Evolutionary conservation across 2,888 invertebrate species (phyloP), one percentile per base, ranked within the genome.

Genomic region (Pteria penguin): DNA sequence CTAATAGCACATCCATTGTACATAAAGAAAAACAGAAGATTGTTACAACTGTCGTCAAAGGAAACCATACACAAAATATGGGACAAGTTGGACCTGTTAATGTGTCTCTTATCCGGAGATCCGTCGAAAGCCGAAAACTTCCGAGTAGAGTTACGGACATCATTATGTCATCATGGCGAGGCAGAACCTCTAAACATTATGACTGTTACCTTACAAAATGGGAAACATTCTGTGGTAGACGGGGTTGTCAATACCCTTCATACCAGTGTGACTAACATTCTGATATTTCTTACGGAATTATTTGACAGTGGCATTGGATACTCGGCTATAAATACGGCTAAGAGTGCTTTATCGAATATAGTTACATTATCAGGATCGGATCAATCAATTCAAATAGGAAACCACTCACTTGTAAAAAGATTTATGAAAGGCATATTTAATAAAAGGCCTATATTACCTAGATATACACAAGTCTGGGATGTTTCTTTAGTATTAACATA

Each of bases 361-460:
- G 58, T 58, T 1, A 26, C 27, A 29, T 26, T 58, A 2, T 27
- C 18, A n/a, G 58, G 29, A 29, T n/a, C n/a, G n/a, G 18, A 58
- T 18, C 8, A 58, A 22, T 29, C 26, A 8, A 18, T 58, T 5
- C 29, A 29, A 26, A 58, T 29, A 71, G 14, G 79, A 79, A 22
- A 80, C 70, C 8, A 75, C 75, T 66, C 70, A 8, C 26, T 74
- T 36, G 36, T 82, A 14, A 71, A 65, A 33, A 67, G 76, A 33
- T 82, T 82, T 31, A 65, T 82, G 78, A 80, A 76, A 71, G 82
- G 82, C 4, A 54, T 80, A 14, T 79, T 76, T 74, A n/a, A 78
- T 29, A 24, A 36, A 22, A 71, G 76, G 22, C 82, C 80, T 36
- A 32, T 67, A 2, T 29, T 72, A 22, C 76, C 82, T 45, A 73